Base-by-base conservation (phyloP, 2,888 invertebrate species). In the Yponomeuta evonymella region DNA sequence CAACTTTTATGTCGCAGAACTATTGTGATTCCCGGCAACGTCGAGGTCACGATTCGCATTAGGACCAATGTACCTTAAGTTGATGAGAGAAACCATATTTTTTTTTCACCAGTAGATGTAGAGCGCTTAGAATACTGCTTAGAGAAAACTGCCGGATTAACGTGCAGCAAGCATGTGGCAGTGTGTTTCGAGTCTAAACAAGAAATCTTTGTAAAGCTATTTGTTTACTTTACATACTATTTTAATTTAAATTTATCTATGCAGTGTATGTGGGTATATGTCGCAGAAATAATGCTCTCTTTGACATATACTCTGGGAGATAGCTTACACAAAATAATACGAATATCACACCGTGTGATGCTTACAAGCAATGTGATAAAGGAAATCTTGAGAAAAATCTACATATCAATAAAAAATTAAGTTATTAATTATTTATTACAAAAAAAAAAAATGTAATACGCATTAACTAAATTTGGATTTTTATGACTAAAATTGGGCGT, bases 401-500 rank as follows among this genome's bases (percentile, higher is more conserved):
- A 84, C 81, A 83, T 82, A 80, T 79, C 81, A 80, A 83, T 82
- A 85, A 85, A 85, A 86, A 58, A 58, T 58, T 1, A 58, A 58
- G 15, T 58, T 58, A 58, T 58, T 58, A 58, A 58, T 58, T 58
- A 15, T 58, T 58, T 58, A 58, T 12, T 58, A 15, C 43, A 43
- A 43, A 58, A 58, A 58, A 58, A 58, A 58, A 58, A 23, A 58
- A 58, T 58, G 51, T 58, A 58, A 58, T 58, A 87, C 85, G 82
- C 83, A 88, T 89, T 87, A 89, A 89, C 91, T 91, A 92, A 91
- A 91, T 92, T 92, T 91, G 91, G 91, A 90, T 92, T 88, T 88
- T 91, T 88, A 91, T 92, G 91, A 92, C 91, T 92, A 91, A 88
- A 88, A 88, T 87, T 86, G 70, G 86, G 88, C 85, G 84, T 89